Conservation (phyloP, 2,888 invertebrate genomes). For the Augiades crinisus region DNA sequence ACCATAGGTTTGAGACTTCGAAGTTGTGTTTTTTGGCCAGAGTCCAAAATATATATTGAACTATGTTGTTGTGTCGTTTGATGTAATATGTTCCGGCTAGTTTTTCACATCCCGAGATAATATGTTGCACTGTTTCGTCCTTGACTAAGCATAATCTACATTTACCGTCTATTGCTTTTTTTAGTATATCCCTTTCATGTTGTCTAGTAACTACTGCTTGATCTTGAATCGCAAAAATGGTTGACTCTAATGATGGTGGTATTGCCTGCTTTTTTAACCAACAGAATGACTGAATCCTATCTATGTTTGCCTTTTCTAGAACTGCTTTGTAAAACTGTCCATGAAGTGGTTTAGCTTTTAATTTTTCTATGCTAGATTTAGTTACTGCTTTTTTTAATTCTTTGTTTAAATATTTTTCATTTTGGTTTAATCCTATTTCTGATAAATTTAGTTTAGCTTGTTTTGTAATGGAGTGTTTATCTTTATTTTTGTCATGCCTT, state of each 20-base stretch:
- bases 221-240: background rate
- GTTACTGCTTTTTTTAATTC: constrained; percentile 4
- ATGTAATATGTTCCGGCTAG: constrained; percentile 28
- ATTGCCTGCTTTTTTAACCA: background rate
- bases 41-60: constrained; percentile 22
- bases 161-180: background rate
- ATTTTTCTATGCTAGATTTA: background rate
- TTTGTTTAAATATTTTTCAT: background rate
- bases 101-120: constrained; percentile 30
- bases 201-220: background rate
- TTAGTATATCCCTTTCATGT: background rate
- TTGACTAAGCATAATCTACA: constrained; percentile 18
- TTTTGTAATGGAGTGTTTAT: constrained; percentile 2
- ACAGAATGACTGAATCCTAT: background rate
- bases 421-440: background rate
- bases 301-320: constrained; percentile 15
- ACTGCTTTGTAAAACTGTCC: constrained; percentile 17
- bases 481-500: too few species aligned
- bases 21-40: constrained; percentile 61
- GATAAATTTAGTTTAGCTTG: background rate
- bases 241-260: background rate
- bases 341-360: constrained; percentile 6
- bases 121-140: constrained; percentile 25
- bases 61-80: constrained; percentile 28
- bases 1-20: constrained; percentile 5